Evolutionary conservation across 2,797 vertebrate genomes (phyloP).

Genomic region (Catostomus latipinnis): DNA sequence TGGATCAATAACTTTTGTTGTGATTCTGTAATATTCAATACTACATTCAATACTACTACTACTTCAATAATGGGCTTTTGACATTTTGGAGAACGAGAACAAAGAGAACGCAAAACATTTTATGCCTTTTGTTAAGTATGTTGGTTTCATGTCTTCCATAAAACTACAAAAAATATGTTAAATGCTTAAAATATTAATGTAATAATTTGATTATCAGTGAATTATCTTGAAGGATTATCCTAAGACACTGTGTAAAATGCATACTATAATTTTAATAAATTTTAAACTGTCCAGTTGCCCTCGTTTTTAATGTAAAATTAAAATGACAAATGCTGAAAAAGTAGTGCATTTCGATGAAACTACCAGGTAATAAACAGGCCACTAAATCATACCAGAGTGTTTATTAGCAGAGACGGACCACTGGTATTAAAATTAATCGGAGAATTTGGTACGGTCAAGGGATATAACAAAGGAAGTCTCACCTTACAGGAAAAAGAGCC

Average conservation of each 20-base stretch:
- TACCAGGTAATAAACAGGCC: too few relatives aligned
- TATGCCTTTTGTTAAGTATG: slow-evolving; percentile 12
- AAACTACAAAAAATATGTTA: neutral
- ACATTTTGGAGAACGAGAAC: neutral
- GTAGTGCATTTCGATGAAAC: too few relatives aligned
- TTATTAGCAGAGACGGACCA: too few relatives aligned
- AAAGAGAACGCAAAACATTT: neutral
- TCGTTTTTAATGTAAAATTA: neutral
- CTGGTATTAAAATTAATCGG: too few relatives aligned
- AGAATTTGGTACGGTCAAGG: too few relatives aligned
- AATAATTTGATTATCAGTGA: neutral
- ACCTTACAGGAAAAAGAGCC: too few relatives aligned
- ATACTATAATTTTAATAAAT: slow-evolving; percentile 16
- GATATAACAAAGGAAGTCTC: too few relatives aligned
- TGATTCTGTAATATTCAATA: neutral
- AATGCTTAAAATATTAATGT: neutral
- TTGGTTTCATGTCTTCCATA: neutral
- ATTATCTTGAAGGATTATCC: neutral
- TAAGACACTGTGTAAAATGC: neutral
- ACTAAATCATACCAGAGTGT: too few relatives aligned
- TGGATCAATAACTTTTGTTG: neutral
- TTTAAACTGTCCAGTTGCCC: neutral
- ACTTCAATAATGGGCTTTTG: neutral
- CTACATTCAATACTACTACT: too few relatives aligned
- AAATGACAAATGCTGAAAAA: neutral